These are phyloP conservation scores for Arvicanthis niloticus DNA, from an alignment of 2,113 vertebrate species.

Conservation along the genomic window DNA sequence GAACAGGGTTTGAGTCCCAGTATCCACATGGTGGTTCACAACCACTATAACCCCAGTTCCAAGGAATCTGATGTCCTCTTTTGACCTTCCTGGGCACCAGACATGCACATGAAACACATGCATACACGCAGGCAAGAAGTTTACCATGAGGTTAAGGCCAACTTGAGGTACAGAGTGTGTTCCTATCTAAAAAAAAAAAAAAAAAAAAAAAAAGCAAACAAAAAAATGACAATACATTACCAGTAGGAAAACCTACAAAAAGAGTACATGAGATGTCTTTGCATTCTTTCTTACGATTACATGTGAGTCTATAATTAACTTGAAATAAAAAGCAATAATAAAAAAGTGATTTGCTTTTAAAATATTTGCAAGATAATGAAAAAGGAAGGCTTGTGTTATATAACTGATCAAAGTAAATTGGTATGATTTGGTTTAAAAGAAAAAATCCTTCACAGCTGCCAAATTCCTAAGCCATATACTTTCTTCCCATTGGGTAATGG, in stretches of 20 bases:
- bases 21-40: neutral
- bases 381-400: constrained; percentile 16
- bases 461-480: neutral
- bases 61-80: neutral
- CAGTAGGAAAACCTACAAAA: neutral
- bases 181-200: neutral
- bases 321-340: constrained; percentile 23
- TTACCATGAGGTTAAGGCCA: neutral
- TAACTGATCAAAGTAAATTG: neutral
- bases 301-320: neutral
- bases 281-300: neutral
- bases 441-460: neutral
- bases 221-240: neutral
- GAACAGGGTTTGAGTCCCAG: neutral
- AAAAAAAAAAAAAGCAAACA: neutral
- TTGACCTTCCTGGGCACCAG: neutral
- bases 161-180: neutral
- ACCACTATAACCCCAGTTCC: neutral
- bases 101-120: neutral
- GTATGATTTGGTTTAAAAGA: neutral
- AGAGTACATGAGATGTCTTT: neutral
- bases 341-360: neutral
- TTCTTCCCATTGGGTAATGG: constrained; percentile 33
- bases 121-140: neutral
- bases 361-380: neutral